Evolutionary conservation across 2,888 invertebrate genomes (phyloP), one percentile per base, ranked within the genome.

Genomic region (Eristalis intricaria): DNA sequence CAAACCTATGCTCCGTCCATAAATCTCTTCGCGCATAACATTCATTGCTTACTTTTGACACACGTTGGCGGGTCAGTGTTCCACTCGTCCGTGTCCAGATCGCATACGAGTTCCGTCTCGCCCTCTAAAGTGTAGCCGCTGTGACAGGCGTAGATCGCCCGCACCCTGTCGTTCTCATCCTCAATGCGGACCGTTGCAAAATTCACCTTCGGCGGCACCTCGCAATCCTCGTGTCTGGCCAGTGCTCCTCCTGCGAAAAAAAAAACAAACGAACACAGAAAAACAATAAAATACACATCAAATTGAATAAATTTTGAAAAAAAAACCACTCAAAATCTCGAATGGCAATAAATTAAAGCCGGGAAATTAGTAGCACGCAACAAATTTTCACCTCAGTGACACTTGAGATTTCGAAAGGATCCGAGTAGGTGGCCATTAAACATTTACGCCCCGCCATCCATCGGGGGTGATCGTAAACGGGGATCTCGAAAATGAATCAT

Each of bases 81-180:
- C 93, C 93, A 93, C 68, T 91, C 91, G 80, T 92, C 92, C 0
- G 91, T 91, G 58, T 92, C 90, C 70, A 92, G 81, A 89, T 92
- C 89, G 77, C 93, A 93, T 26, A 88, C 70, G 60, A 93, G 73
- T 69, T 91, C 90, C 0, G 74, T 81, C 40, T 90, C 74, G n/a
- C 93, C 93, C 64, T 89, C 86, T 40, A 93, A 75, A 40, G 89
- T 86, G 78, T 90, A 93, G 4, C 93, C 93, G 23, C 80, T 61
- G 2, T 90, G 82, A 79, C 93, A 93, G 32, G 77, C 90, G 69
- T 93, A 93, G 23, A 90, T 89, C 8, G 91, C 93, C 4, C 90
- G 90, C 35, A 92, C 94, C 92, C 81, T 89, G 70, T 90, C 90
- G 19, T 91, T 90, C 32, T 91, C 90, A 68, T 90, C 90, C 61